Base-by-base conservation (phyloP, 2,888 invertebrate genomes). In the Netelia virgata region DNA sequence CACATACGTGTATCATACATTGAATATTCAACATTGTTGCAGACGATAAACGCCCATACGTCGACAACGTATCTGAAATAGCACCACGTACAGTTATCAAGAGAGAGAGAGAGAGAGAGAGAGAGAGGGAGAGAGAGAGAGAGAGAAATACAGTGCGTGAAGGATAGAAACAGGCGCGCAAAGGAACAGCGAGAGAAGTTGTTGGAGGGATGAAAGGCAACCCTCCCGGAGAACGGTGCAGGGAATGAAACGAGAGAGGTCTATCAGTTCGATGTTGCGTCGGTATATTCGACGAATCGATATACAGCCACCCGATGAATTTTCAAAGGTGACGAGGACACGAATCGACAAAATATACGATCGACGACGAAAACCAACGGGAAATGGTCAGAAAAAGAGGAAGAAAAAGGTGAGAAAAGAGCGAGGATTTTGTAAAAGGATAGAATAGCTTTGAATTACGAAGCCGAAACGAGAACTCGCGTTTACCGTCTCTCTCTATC, bases 201-300 rank as follows among this genome's bases (percentile, higher is more conserved):
- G n/a, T n/a, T 8, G 6, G 14, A 11, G 16, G 28, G 69, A 3
- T 41, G 59, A 41, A 55, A 55, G 18, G n/a, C 18, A 72, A 28
- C 28, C 28, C 28, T 5, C 43, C 20, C 69, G 61, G 69, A 43
- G 57, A 77, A 78, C 68, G 61, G 59, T 77, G 70, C 76, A 86
- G 85, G 81, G 68, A 86, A 83, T 82, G 72, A 81, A 89, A 89
- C 88, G 87, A 88, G 86, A 88, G 89, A 82, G 70, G 76, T 77
- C 68, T 41, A 73, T 74, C 20, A 63, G 36, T 6, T 9, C 61
- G 79, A 73, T 72, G 80, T 82, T 63, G 16, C 41, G 70, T 43
- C 53, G 18, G 77, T 66, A 57, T 41, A 28, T 28, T 28, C 83
- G 69, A 72, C 70, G 63, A 70, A 82, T 80, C 80, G 86, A 87